Conservation (phyloP, 2,888 invertebrate species). For the Neria commutata region DNA sequence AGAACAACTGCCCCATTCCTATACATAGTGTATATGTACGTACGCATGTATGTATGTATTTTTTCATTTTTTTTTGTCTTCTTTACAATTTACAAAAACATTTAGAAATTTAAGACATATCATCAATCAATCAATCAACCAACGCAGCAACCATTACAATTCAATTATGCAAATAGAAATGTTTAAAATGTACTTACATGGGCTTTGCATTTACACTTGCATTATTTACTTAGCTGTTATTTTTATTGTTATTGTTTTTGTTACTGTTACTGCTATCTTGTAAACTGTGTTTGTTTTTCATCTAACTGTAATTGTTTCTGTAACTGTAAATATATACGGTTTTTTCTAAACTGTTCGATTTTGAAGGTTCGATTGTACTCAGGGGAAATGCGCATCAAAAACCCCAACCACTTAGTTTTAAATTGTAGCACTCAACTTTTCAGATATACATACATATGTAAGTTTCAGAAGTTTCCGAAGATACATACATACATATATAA, state of each 20-base stretch:
- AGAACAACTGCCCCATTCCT: slow-evolving; percentile 4
- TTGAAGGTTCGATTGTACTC: too few species aligned
- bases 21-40: too few species aligned
- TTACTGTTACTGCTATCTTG: too few species aligned
- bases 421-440: too few species aligned
- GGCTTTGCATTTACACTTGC: slow-evolving; percentile 44
- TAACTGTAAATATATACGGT: too few species aligned
- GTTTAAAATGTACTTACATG: slow-evolving; percentile 57
- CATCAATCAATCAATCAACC: slow-evolving; percentile 55
- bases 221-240: slow-evolving; percentile 32
- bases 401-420: too few species aligned
- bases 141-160: slow-evolving; percentile 61
- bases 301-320: slow-evolving; percentile 30
- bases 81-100: slow-evolving; percentile 33
- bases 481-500: too few species aligned
- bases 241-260: slow-evolving; percentile 13
- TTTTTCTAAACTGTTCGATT: too few species aligned
- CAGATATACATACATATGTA: too few species aligned
- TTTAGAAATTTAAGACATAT: slow-evolving; percentile 41
- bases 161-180: slow-evolving; percentile 50
- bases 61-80: slow-evolving; percentile 3
- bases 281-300: too few species aligned
- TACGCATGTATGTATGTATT: neutral
- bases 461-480: too few species aligned
- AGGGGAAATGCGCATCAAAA: too few species aligned